Evolutionary conservation across 2,797 vertebrate genomes (phyloP), one percentile per base, ranked within the genome.

Genomic region (Pelodytes ibericus): DNA sequence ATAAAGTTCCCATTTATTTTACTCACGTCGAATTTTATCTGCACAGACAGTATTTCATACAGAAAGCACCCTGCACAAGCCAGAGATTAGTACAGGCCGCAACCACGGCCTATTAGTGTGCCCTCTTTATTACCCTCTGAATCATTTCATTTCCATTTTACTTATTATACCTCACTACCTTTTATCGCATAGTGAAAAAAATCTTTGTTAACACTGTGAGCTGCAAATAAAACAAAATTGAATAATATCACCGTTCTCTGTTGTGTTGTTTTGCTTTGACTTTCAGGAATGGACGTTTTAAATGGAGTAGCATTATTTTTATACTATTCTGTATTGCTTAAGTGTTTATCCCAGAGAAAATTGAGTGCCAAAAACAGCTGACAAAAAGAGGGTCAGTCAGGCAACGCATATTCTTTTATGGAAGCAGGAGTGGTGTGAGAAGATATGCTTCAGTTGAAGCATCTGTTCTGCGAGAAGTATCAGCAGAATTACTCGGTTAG

Each of bases 401-500:
- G 63, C 6, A 15, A 77, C 81, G 62, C 72, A 49, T 81, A 2
- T 64, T 69, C 41, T 80, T 84, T 84, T 71, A 56, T 20, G 80
- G 78, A 81, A 83, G 77, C 58, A 65, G 72, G 80, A 80, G 64
- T 83, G 59, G 47, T 77, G 15, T 77, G 61, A 65, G 71, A 0
- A 11, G 62, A 81, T 85, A 72, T 84, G 15, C 36, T 79, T 79
- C 64, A 84, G 77, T 82, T 80, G 81, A 83, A 84, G 76, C 84
- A 86, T 83, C 83, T 86, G 83, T 83, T 88, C 77, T 49, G 41
- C 57, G 72, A 87, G 84, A 86, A 80, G 44, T 72, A 86, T 86
- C 85, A 86, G 73, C 83, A 85, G 87, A 90, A 88, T 89, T 85
- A 83, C 81, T 77, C 81, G 88, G 84, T 87, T 82, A 87, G 82